phyloP scores from a whole-genome alignment of 2,113 vertebrate genomes.

The Leptosomus discolor region DNA sequence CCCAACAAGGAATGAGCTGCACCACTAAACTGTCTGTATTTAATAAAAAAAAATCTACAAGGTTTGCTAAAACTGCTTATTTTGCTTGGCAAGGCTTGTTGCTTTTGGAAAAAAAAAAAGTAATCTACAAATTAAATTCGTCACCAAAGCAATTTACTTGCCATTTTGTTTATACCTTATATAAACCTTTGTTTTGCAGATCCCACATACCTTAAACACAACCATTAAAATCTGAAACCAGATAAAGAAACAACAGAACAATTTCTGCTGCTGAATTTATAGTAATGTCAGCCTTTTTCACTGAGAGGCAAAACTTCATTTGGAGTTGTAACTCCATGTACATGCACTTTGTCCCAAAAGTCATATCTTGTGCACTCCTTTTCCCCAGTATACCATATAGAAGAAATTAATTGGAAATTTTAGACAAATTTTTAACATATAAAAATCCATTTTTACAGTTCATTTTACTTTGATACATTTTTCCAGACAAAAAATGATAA shows the following conservation, averaged over 20 bases:
- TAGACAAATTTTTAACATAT: neutral
- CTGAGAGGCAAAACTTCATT: neutral
- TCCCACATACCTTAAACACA: constrained; percentile 12
- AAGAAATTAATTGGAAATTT: neutral
- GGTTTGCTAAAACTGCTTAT: constrained; percentile 1
- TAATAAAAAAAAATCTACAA: constrained; percentile 16
- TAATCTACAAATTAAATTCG: constrained; percentile 32
- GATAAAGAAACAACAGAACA: neutral
- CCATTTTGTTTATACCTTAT: constrained; percentile 44
- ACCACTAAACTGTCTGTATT: constrained; percentile 30
- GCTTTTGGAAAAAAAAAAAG: neutral
- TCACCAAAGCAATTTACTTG: constrained; percentile 39
- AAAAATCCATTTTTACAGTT: neutral
- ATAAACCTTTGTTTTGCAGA: constrained; percentile 57
- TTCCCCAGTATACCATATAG: neutral
- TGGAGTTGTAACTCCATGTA: neutral
- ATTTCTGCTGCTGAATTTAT: neutral
- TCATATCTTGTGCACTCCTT: neutral
- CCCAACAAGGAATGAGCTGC: neutral
- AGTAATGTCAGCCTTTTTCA: neutral
- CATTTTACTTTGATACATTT: neutral
- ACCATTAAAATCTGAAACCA: constrained; percentile 11
- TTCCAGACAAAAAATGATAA: neutral
- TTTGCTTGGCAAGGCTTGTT: constrained; percentile 34
- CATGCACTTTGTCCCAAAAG: neutral